Base-by-base conservation (phyloP, 92 coral and sea anemone genomes). In the Bergia sp. region DNA sequence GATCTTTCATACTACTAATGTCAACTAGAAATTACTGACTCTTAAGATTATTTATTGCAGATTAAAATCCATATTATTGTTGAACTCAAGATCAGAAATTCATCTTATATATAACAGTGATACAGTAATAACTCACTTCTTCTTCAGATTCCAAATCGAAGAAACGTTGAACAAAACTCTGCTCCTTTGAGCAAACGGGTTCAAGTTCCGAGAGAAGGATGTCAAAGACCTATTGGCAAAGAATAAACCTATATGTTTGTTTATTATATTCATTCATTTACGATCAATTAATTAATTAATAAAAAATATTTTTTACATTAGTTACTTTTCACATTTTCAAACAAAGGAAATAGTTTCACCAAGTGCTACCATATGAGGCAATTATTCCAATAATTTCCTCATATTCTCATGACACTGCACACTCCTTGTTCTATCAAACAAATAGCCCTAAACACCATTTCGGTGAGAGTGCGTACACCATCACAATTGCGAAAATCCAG, bases 171-270 rank as follows among this genome's bases (percentile, higher is more conserved):
- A 97, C 96, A 76, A 97, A 97, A 85, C 95, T 93, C 85, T 97
- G 98, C 81, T 97, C 99, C 57, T 98, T 94, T 0, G 98, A 93
- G 69, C 99, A 97, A 18, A 96, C 99, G 40, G 99, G 99, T 87
- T 97, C 99, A 86, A 97, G 90, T 89, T 97, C 99, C 90, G 94
- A 92, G 45, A 97, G 93, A 66, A 97, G 94, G 58, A 93, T 91
- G 74, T 97, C 99, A 89, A 97, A 97, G 38, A 95, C 96, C 99
- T 97, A 82, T 50, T 61, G 5, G 74, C 50, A 83, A 49, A 12
- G 79, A 37, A 16, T 13, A 64, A 1, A 42, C 16, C 11, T 1
- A 53, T 53, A 8, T 61, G 69, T 16, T 16, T 61, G 18, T 57
- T 57, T 9, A 6, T 61, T 61, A 18, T 5, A 3, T 53, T 1